Conservation (phyloP, 2,888 invertebrate genomes). For the Folsomia manolachei region DNA sequence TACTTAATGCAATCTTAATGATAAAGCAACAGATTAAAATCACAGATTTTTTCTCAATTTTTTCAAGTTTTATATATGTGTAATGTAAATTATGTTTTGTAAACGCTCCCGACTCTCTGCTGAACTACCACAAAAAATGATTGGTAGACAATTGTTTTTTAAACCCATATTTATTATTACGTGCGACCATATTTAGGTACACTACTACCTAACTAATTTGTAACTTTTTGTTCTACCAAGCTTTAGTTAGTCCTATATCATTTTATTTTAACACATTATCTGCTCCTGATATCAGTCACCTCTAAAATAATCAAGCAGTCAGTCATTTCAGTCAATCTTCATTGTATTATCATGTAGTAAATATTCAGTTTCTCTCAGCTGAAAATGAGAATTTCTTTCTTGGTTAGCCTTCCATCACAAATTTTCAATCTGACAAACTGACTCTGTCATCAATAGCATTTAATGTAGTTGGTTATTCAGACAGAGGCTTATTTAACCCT, state of each 20-base stretch:
- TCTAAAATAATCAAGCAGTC: conserved; percentile 24
- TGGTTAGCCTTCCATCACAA: no score
- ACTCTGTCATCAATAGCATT: no score
- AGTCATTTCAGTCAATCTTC: conserved; percentile 32
- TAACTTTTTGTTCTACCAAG: not conserved
- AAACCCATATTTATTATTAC: no score
- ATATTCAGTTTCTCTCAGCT: conserved; percentile 13
- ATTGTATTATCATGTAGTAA: conserved; percentile 14
- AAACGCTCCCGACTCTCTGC: no score
- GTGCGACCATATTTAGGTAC: no score
- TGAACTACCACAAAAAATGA: no score
- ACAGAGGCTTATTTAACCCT: no score
- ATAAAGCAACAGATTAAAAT: conserved; percentile 36
- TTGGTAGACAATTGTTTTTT: no score
- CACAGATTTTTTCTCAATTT: conserved; percentile 32
- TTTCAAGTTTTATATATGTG: conserved; percentile 22
- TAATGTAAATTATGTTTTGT: no score
- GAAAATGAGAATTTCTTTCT: not conserved
- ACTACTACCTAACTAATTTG: not conserved
- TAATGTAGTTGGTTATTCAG: no score
- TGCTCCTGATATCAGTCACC: conserved; percentile 11
- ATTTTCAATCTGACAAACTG: no score
- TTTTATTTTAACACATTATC: not conserved
- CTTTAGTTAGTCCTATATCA: not conserved
- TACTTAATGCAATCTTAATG: no score